A percentile compares a stretch with the other conserved stretches of the same genome.
Conservation (phyloP, 2,113 vertebrate genomes). For the Formicarius rufipectus region DNA sequence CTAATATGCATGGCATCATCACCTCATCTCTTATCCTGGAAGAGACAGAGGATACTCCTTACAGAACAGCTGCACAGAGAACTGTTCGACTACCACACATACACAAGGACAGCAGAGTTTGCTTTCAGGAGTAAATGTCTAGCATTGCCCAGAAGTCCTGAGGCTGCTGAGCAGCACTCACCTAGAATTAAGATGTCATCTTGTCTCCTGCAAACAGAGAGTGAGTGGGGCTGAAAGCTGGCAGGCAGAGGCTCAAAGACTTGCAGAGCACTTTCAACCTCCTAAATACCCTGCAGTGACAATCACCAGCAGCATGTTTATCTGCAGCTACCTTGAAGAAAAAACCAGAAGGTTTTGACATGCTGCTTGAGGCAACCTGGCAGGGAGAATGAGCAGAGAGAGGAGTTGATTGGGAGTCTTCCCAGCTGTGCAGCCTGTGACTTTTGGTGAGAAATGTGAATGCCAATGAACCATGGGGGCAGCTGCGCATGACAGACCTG, state of each 20-base stretch:
- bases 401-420: neutral
- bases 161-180: neutral
- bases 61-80: neutral
- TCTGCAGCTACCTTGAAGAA: neutral
- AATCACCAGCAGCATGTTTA: neutral
- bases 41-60: neutral
- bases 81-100: neutral
- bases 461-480: neutral
- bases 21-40: neutral
- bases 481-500: neutral
- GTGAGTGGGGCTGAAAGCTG: rapidly evolving
- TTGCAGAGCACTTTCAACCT: neutral
- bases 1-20: neutral
- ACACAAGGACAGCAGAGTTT: neutral
- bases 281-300: neutral
- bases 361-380: neutral
- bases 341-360: neutral
- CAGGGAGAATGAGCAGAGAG: neutral
- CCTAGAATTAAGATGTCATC: neutral
- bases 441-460: neutral
- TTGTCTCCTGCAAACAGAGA: neutral
- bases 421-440: neutral
- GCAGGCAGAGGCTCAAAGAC: neutral
- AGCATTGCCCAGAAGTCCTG: neutral
- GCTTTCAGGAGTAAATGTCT: neutral